A percentile compares a stretch with the other conserved stretches of the same genome.
These are phyloP conservation scores for Chloropsis hardwickii DNA, from an alignment of 2,113 vertebrate species.

Conservation along the genomic window DNA sequence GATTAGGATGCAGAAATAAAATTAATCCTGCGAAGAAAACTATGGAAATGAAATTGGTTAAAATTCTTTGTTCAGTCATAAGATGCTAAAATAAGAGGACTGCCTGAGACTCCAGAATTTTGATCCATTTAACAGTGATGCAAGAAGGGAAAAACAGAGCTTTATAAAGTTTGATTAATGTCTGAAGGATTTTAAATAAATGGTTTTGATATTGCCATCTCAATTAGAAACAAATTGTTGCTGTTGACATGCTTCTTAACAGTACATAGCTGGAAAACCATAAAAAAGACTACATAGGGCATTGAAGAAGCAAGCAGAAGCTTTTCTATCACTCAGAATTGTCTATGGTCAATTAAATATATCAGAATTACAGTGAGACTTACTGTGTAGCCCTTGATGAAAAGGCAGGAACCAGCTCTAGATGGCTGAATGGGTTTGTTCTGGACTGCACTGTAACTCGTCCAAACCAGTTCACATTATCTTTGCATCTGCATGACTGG, in stretches of 20 bases:
- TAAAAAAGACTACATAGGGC: not conserved
- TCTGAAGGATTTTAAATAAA: not conserved
- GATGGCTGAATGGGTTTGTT: not conserved
- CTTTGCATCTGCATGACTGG: not conserved
- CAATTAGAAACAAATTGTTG: not conserved
- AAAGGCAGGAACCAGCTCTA: not conserved
- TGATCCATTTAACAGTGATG: not conserved
- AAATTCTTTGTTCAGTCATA: not conserved
- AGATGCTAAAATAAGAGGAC: not conserved
- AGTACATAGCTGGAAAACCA: not conserved
- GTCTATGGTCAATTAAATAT: not conserved
- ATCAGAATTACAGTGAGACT: not conserved
- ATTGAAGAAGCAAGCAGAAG: not conserved
- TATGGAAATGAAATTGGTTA: not conserved
- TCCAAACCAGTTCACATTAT: not conserved
- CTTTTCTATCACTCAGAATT: not conserved
- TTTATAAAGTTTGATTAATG: not conserved
- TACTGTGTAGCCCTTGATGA: not conserved
- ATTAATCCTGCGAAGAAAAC: not conserved
- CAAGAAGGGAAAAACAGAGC: not conserved
- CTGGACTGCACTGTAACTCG: not conserved
- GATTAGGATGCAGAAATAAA: not conserved
- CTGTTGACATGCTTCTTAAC: not conserved
- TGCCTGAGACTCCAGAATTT: not conserved
- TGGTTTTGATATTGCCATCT: not conserved